These are phyloP conservation scores for Grammomys dolichurus DNA, from an alignment of 2,113 vertebrate species.

Conservation along the genomic window DNA sequence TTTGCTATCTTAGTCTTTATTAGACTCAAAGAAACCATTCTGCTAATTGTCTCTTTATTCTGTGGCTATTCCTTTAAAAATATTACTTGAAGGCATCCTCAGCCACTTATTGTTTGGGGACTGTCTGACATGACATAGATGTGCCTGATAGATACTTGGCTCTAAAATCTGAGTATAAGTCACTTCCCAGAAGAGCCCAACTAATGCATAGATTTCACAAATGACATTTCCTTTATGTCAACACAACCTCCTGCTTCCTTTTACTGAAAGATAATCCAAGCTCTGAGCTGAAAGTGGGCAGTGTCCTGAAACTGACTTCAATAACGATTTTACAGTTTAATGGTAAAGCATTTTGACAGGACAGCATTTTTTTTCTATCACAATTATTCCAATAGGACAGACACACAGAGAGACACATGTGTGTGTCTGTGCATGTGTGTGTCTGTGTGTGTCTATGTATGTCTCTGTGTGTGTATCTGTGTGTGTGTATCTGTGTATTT, in stretches of 20 bases:
- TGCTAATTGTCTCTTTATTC: conserved; percentile 52
- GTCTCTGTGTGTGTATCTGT: not conserved
- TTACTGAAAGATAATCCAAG: conserved; percentile 71
- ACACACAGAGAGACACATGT: not conserved
- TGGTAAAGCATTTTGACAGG: conserved; percentile 71
- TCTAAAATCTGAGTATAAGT: conserved; percentile 70
- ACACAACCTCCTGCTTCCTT: conserved; percentile 64
- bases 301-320: conserved; percentile 70
- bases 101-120: conserved; percentile 63
- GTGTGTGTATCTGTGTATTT: not conserved
- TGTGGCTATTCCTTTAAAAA: conserved; percentile 62
- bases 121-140: conserved; percentile 71
- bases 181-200: conserved; percentile 68
- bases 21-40: conserved; percentile 52
- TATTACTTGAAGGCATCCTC: conserved; percentile 64
- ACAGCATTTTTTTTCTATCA: conserved; percentile 55
- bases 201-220: conserved; percentile 65
- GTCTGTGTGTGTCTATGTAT: not conserved
- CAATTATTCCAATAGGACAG: not conserved
- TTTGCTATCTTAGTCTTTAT: conserved; percentile 49
- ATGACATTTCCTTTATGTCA: conserved; percentile 67
- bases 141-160: conserved; percentile 39
- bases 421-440: not conserved
- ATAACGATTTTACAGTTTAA: conserved; percentile 74
- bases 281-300: conserved; percentile 80